Evolutionary conservation across 2,113 vertebrate genomes (phyloP), one percentile per base, ranked within the genome.

Genomic region (Pseudorhombus dupliciocellatus): DNA sequence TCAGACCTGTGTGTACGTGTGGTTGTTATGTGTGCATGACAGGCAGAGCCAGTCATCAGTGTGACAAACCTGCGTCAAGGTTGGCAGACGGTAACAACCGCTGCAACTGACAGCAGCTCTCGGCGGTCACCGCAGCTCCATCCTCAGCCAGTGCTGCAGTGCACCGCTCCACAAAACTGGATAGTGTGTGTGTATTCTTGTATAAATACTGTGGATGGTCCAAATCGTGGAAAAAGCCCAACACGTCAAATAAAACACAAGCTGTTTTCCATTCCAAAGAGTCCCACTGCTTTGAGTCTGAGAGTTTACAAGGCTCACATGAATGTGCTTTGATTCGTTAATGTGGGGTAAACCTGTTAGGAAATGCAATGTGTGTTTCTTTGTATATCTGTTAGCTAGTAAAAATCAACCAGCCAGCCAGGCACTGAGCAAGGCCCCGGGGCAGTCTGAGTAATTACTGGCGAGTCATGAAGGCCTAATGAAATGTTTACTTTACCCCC

Each of bases 381-480:
- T 84, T 83, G 62, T 89, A 67, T 83, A 79, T 87, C 63, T 87
- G 62, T 80, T 66, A 63, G 79, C 82, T 63, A 74, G 87, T 84
- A 88, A 92, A 46, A 91, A 78, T 75, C 75, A 80, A 30, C 73
- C 70, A 69, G 67, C 54, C 50, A 56, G 70, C 26, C 70, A 75
- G 76, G 83, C 77, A 81, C 65, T 18, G 54, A 77, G 87, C 48
- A 34, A 70, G 37, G 84, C 91, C 91, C 87, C 64, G 60, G 87
- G 91, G 90, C 86, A 87, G 65, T 79, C 75, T 91, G 88, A 87
- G 85, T 93, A 92, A 94, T 93, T 92, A 89, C 90, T 87, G 70
- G 77, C 84, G 20, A 91, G 86, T 92, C 91, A 93, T 90, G 87
- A 92, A 92, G 91, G 91, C 84, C 89, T 92, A 87, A 92, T 90